These are phyloP conservation scores for Rhamnusium bicolor DNA, from an alignment of 2,888 invertebrate genomes.

Conservation along the genomic window DNA sequence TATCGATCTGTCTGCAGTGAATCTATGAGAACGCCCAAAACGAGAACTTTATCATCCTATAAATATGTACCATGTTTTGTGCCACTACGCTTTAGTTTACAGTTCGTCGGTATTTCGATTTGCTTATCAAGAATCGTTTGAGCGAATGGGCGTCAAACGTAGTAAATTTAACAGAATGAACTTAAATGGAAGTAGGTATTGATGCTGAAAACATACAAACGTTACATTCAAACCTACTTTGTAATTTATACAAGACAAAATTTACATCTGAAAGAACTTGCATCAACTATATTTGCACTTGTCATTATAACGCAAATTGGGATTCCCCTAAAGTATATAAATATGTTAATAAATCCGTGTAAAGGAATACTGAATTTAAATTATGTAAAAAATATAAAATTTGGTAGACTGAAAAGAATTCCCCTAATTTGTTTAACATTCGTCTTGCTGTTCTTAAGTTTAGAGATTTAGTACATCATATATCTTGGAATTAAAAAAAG, in stretches of 20 bases:
- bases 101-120: conserved; percentile 20
- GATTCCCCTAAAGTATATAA: too few relatives aligned
- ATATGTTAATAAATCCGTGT: too few relatives aligned
- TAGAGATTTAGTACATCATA: too few relatives aligned
- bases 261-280: not conserved
- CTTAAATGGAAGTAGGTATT: not conserved
- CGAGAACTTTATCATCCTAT: conserved; percentile 26
- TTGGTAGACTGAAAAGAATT: too few relatives aligned
- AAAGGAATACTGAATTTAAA: too few relatives aligned
- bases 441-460: too few relatives aligned
- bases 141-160: not conserved
- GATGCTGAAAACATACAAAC: too few relatives aligned
- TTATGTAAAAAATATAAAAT: too few relatives aligned
- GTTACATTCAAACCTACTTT: not conserved
- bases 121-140: not conserved
- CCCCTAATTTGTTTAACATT: too few relatives aligned
- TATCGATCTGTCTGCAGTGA: conserved; percentile 40
- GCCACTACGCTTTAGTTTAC: conserved; percentile 22
- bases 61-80: conserved; percentile 27
- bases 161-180: not conserved
- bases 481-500: too few relatives aligned
- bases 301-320: too few relatives aligned
- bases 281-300: too few relatives aligned
- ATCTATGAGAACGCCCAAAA: conserved; percentile 23
- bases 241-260: not conserved